Percentiles rank a stretch among this genome's conserved stretches.
These are phyloP conservation scores for Hycleus cichorii DNA, from an alignment of 1,140 invertebrate species.

Conservation along the genomic window DNA sequence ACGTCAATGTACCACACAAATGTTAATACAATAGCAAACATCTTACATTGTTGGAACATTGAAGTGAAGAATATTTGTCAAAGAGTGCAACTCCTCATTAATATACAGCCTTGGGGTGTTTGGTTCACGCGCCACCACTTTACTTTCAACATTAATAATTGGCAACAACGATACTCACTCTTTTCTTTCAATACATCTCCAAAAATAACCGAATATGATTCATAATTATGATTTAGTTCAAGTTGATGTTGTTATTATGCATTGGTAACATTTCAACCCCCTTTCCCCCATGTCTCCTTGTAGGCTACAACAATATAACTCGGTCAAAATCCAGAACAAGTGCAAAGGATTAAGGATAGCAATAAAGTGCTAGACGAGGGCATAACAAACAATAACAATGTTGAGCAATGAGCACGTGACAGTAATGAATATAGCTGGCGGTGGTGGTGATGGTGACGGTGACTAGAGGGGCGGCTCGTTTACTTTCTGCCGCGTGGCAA, in stretches of 20 bases:
- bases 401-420: slow-evolving; percentile 27
- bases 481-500: slow-evolving; percentile 27
- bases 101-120: slow-evolving; percentile 18
- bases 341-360: slow-evolving; percentile 26
- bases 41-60: slow-evolving; percentile 30
- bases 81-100: slow-evolving; percentile 30
- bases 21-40: slow-evolving; percentile 33
- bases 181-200: too few species aligned
- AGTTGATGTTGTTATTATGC: too few species aligned
- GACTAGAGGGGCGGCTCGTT: slow-evolving; percentile 21
- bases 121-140: background rate
- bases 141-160: background rate
- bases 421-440: slow-evolving; percentile 29
- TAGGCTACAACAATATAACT: too few species aligned
- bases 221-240: too few species aligned
- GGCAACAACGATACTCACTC: too few species aligned
- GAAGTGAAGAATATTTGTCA: slow-evolving; percentile 13
- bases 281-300: too few species aligned
- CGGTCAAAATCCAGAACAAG: slow-evolving; percentile 15
- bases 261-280: too few species aligned
- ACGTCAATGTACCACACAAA: slow-evolving; percentile 30
- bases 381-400: slow-evolving; percentile 31
- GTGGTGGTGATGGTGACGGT: slow-evolving; percentile 9
- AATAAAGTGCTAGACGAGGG: slow-evolving; percentile 22
- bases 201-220: too few species aligned